These are phyloP conservation scores for Hippolais icterina DNA, from an alignment of 2,113 vertebrate species.

Conservation along the genomic window DNA sequence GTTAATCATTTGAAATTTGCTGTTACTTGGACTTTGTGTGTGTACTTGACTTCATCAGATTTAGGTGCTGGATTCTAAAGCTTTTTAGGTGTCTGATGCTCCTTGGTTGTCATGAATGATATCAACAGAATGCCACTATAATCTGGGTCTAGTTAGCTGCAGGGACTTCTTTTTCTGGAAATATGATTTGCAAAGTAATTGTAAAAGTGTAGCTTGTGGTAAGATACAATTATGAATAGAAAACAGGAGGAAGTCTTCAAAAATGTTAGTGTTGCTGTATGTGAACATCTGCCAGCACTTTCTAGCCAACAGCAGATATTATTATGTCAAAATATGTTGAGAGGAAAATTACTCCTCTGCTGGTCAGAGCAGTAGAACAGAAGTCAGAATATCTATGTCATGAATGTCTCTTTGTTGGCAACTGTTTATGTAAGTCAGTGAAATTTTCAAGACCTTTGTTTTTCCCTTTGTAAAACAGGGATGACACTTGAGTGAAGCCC, in stretches of 20 bases:
- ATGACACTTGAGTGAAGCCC: neutral
- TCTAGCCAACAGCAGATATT: conserved; percentile 28
- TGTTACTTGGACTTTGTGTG: neutral
- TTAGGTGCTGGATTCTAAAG: neutral
- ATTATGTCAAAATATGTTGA: conserved; percentile 1
- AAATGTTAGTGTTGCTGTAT: neutral
- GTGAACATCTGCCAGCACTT: conserved; percentile 36
- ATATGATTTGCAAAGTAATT: conserved; percentile 8
- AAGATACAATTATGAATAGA: conserved; percentile 10
- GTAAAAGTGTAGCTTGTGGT: conserved; percentile 3
- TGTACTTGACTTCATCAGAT: neutral
- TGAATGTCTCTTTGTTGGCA: neutral
- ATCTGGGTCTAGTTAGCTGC: neutral
- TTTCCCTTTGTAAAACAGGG: neutral
- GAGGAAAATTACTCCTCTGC: conserved; percentile 4
- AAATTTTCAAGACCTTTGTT: neutral
- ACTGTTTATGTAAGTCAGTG: neutral
- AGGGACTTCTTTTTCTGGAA: neutral
- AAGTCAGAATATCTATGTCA: neutral
- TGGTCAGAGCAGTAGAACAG: conserved; percentile 1
- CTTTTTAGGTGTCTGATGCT: neutral
- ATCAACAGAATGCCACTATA: neutral
- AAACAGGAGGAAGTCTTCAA: conserved; percentile 34
- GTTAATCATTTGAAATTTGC: neutral
- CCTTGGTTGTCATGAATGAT: neutral